Percentiles rank a stretch among this genome's conserved stretches.
Evolutionary conservation across 2,797 vertebrate genomes (phyloP).

Genomic region (Lemur catta): DNA sequence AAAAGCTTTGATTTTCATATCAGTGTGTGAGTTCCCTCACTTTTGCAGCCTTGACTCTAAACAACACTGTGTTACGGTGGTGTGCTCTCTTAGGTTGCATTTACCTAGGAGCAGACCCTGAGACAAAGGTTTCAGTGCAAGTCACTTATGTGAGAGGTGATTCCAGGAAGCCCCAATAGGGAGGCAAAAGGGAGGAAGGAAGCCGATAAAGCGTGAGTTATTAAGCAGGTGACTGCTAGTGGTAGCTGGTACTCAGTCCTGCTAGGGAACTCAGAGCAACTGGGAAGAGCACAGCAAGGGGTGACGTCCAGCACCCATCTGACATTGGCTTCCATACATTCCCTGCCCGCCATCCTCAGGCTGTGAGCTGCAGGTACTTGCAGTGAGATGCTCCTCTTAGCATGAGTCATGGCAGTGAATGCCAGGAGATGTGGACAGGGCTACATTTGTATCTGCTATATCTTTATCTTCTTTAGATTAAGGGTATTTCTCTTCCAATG

Average conservation of each 20-base stretch:
- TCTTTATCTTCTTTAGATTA: not conserved
- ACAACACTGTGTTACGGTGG: not conserved
- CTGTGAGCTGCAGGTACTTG: not conserved
- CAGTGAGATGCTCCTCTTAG: not conserved
- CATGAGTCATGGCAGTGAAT: not conserved
- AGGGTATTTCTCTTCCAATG: not conserved
- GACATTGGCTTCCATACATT: not conserved
- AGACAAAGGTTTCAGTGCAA: not conserved
- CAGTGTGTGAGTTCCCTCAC: not conserved
- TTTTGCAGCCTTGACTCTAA: not conserved
- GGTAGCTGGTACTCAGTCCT: not conserved
- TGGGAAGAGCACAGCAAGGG: not conserved
- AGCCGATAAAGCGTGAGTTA: fast-evolving
- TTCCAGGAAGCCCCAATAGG: not conserved
- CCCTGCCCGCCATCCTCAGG: not conserved
- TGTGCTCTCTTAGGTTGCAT: not conserved
- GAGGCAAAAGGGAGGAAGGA: not conserved
- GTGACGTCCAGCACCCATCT: not conserved
- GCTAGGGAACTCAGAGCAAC: not conserved
- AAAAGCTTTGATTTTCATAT: not conserved
- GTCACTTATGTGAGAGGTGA: not conserved
- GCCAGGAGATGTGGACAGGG: not conserved
- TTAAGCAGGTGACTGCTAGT: not conserved
- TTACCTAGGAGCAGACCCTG: not conserved
- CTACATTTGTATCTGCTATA: too few relatives aligned